Conservation (phyloP, 2,888 invertebrate species). For the Tipula unca region DNA sequence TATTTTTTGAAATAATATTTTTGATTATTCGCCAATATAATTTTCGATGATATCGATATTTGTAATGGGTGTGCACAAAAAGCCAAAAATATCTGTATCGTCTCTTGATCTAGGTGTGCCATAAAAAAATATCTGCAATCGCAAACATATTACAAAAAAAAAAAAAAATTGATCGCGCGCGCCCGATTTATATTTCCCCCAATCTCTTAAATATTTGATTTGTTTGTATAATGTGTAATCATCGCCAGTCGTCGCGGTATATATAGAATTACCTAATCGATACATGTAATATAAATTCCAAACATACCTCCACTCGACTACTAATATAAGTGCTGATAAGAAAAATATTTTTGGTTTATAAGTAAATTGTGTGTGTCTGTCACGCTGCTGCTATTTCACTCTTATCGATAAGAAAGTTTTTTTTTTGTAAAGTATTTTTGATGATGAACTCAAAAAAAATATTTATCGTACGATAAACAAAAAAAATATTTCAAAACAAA, state of each 20-base stretch:
- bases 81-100: background rate
- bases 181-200: background rate
- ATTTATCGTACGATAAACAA: background rate
- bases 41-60: background rate
- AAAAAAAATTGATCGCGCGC: background rate
- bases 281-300: constrained; percentile 8
- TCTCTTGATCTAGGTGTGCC: background rate
- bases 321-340: background rate
- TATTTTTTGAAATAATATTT: background rate
- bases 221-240: background rate
- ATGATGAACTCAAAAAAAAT: background rate
- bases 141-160: background rate
- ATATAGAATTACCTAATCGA: background rate
- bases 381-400: background rate
- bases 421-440: background rate
- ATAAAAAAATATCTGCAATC: background rate
- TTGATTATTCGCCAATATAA: background rate
- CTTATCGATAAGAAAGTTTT: background rate
- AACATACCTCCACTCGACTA: constrained; percentile 4
- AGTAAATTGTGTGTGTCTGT: background rate
- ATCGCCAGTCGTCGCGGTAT: background rate
- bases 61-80: background rate
- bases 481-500: background rate
- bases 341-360: background rate
- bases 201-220: background rate